A percentile compares a stretch with the other conserved stretches of the same genome.
Evolutionary conservation across 2,888 invertebrate species (phyloP).

Genomic region (Mongoloraphidia duomilia): DNA sequence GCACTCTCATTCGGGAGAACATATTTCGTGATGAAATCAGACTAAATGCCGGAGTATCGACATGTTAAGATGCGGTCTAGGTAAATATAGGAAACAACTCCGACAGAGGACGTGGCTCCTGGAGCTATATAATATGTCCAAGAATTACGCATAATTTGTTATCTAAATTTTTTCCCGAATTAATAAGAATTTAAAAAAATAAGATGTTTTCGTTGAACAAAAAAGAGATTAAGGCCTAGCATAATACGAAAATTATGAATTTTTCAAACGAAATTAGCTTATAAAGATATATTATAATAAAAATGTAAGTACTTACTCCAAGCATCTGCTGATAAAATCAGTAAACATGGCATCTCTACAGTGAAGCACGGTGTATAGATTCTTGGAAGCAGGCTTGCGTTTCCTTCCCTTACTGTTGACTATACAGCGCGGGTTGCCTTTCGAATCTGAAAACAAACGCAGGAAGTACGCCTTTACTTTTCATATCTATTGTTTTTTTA

Average conservation of each 20-base stretch:
- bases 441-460: constrained; percentile 55
- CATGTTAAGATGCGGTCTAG: no score
- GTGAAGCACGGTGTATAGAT: constrained; percentile 64
- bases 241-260: neutral
- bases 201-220: neutral
- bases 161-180: no score
- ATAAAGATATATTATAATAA: neutral
- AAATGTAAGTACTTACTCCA: constrained; percentile 55
- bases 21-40: no score
- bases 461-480: neutral
- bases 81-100: no score
- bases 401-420: constrained; percentile 91
- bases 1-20: no score
- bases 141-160: no score
- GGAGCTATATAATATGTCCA: no score
- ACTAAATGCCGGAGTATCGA: no score
- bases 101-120: no score
- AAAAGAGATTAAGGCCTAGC: neutral
- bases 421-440: constrained; percentile 78
- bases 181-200: constrained; percentile 4
- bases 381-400: constrained; percentile 73
- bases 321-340: constrained; percentile 78
- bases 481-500: no score
- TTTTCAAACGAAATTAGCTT: no score
- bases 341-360: constrained; percentile 80